Conservation (phyloP, 2,113 vertebrate genomes). For the Turdus rufiventris region DNA sequence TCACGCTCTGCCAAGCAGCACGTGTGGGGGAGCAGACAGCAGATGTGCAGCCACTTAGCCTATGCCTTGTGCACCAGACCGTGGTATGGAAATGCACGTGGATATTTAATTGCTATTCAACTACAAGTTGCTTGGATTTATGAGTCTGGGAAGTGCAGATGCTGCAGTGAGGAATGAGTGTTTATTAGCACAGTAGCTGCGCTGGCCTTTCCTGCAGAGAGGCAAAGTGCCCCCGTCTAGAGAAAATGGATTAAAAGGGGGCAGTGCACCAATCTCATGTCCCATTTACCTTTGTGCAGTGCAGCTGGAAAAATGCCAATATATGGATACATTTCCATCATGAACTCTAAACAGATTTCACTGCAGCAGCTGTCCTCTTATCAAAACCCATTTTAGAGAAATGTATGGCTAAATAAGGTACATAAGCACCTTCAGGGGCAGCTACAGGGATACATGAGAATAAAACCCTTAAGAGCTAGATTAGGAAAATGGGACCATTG, state of each 20-base stretch:
- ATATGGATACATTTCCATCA: neutral
- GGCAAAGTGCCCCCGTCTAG: neutral
- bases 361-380: neutral
- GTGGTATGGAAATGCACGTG: neutral
- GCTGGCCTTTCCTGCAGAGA: neutral
- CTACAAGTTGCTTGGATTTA: constrained; percentile 42
- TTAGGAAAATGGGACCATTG: neutral
- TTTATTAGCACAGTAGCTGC: constrained; percentile 24
- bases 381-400: neutral
- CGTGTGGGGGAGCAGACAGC: neutral
- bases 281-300: constrained; percentile 34
- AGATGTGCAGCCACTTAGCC: constrained; percentile 17
- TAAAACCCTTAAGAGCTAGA: neutral
- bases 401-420: neutral
- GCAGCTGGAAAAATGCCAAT: constrained; percentile 15
- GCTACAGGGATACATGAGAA: neutral
- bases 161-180: constrained; percentile 26
- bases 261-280: neutral
- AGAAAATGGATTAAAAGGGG: constrained; percentile 21
- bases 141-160: constrained; percentile 1
- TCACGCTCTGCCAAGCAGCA: neutral
- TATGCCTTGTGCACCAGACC: neutral
- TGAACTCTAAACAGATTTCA: constrained; percentile 7
- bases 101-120: constrained; percentile 47
- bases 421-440: neutral